These are phyloP conservation scores for Hypsopygia costalis DNA, from an alignment of 2,888 invertebrate species.

Conservation along the genomic window DNA sequence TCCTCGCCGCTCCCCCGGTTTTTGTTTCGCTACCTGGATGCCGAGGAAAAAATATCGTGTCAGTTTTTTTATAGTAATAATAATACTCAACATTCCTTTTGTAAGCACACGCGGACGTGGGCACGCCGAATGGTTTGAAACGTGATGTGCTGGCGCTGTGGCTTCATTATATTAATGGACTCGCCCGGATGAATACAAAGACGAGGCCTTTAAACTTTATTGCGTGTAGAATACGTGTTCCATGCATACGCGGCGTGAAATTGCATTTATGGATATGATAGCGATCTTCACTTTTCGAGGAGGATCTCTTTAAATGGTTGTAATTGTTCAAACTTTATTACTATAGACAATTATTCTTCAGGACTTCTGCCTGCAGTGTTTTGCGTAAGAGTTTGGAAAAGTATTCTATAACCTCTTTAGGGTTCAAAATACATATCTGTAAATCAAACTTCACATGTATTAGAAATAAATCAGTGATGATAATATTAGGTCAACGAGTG, in stretches of 20 bases:
- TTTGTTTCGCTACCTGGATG: slow-evolving; percentile 73
- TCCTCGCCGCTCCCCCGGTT: slow-evolving; percentile 50
- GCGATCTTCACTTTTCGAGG: slow-evolving; percentile 20
- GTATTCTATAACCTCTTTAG: too few species aligned
- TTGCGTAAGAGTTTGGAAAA: too few species aligned
- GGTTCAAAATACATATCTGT: too few species aligned
- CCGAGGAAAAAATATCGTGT: slow-evolving; percentile 64
- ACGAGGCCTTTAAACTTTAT: slow-evolving; percentile 66
- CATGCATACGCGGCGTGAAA: slow-evolving; percentile 50
- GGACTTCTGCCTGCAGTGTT: too few species aligned
- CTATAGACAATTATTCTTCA: neutral
- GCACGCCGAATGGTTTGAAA: slow-evolving; percentile 51
- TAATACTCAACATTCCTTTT: slow-evolving; percentile 76
- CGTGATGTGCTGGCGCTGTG: slow-evolving; percentile 69
- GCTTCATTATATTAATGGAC: slow-evolving; percentile 77
- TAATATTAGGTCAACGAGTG: too few species aligned
- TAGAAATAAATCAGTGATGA: too few species aligned
- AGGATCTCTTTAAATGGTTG: neutral
- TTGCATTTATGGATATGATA: slow-evolving; percentile 44
- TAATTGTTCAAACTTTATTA: slow-evolving; percentile 6
- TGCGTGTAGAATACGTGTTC: slow-evolving; percentile 55
- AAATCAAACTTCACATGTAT: too few species aligned
- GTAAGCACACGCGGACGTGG: slow-evolving; percentile 71
- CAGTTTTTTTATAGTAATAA: slow-evolving; percentile 68
- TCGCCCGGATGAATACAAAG: slow-evolving; percentile 74